Evolutionary conservation across 1,140 invertebrate species (phyloP).

Genomic region (Palaemon carinicauda): DNA sequence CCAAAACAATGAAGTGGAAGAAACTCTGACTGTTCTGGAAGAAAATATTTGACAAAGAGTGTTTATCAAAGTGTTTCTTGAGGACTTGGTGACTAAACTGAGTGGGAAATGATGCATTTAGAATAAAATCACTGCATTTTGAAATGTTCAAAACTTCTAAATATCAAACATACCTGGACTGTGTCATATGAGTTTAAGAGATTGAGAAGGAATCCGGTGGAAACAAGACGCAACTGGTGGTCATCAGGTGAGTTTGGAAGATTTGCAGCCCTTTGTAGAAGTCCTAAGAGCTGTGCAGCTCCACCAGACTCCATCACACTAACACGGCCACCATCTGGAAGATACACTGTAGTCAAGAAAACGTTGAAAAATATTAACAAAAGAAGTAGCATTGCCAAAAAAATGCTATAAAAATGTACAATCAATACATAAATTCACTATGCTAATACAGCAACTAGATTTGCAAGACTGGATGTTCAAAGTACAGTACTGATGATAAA

Average conservation of each 20-base stretch:
- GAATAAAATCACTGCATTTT: not conserved
- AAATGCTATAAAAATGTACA: not conserved
- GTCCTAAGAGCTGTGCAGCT: conserved; percentile 62
- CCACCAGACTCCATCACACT: conserved; percentile 65
- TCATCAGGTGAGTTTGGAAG: conserved; percentile 61
- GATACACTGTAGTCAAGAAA: conserved; percentile 51
- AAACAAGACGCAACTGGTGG: conserved; percentile 66
- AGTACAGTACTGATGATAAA: too few species aligned
- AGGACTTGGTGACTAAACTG: too few species aligned
- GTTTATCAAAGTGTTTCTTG: not conserved
- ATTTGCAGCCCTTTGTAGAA: conserved; percentile 63
- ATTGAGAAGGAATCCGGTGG: conserved; percentile 80
- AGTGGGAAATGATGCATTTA: too few species aligned
- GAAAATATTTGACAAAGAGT: not conserved
- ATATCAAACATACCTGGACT: conserved; percentile 66
- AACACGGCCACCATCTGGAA: conserved; percentile 65
- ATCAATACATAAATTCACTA: too few species aligned
- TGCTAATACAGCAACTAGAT: too few species aligned
- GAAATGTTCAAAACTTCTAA: conserved; percentile 30
- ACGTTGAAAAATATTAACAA: conserved; percentile 13
- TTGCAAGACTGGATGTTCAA: too few species aligned
- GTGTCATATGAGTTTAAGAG: conserved; percentile 79
- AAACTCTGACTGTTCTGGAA: not conserved
- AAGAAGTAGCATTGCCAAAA: not conserved
- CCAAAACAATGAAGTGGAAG: not conserved